Percentiles rank a stretch among this genome's conserved stretches.
phyloP scores from a whole-genome alignment of 2,888 invertebrate species.

The Herminia tarsipennalis region DNA sequence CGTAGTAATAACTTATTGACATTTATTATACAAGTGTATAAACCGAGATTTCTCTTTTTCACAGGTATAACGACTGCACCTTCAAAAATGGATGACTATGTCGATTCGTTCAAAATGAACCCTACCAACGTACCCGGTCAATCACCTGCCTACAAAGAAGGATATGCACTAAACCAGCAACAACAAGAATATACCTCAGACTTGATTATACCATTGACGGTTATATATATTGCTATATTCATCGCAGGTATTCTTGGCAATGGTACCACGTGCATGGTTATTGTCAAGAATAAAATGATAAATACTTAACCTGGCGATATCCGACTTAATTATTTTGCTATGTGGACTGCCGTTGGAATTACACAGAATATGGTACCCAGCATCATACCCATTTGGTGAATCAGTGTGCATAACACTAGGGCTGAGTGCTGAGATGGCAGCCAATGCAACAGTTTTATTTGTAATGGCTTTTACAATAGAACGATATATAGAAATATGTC shows the following conservation, averaged over 20 bases:
- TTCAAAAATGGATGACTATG: too few species aligned
- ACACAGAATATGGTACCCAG: slow-evolving; percentile 90
- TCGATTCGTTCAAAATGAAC: too few species aligned
- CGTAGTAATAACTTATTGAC: too few species aligned
- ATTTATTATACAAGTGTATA: too few species aligned
- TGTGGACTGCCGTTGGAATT: slow-evolving; percentile 93
- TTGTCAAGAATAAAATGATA: slow-evolving; percentile 91
- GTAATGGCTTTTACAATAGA: slow-evolving; percentile 96
- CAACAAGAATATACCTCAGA: slow-evolving; percentile 86
- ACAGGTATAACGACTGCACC: too few species aligned
- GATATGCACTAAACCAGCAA: too few species aligned
- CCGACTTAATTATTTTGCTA: slow-evolving; percentile 90
- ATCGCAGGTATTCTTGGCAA: slow-evolving; percentile 92
- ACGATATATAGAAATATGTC: slow-evolving; percentile 94
- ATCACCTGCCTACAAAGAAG: too few species aligned
- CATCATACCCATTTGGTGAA: slow-evolving; percentile 91
- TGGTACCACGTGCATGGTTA: slow-evolving; percentile 92
- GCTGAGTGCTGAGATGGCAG: slow-evolving; percentile 93
- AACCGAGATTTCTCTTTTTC: too few species aligned
- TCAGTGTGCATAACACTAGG: slow-evolving; percentile 90
- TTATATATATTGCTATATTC: slow-evolving; percentile 89
- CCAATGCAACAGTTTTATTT: slow-evolving; percentile 93
- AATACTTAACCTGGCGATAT: slow-evolving; percentile 93
- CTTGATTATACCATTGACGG: slow-evolving; percentile 87
- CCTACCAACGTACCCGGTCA: too few species aligned